Evolutionary conservation across 1,140 invertebrate species (phyloP).

Genomic region (Nixonia krombeini): DNA sequence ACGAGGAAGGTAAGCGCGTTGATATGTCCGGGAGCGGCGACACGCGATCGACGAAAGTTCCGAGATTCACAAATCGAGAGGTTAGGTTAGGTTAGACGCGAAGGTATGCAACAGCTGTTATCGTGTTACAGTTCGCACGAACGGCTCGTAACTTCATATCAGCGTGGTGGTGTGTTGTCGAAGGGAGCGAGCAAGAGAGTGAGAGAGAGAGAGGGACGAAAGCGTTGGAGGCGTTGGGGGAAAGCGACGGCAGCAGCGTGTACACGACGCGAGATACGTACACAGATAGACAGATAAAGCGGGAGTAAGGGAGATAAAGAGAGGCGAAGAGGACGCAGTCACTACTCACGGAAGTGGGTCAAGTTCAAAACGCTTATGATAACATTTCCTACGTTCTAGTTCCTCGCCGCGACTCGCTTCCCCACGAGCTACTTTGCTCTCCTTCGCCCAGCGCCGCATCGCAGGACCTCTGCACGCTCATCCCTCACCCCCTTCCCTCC

Average conservation of each 20-base stretch:
- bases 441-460: conserved; percentile 3
- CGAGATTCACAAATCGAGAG: conserved; percentile 58
- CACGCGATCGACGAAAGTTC: conserved; percentile 59
- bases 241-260: conserved; percentile 4
- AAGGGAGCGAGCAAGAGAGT: conserved; percentile 22
- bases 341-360: conserved; percentile 58
- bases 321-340: conserved; percentile 14
- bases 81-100: conserved; percentile 34
- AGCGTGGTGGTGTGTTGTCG: conserved; percentile 45
- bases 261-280: conserved; percentile 29
- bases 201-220: conserved; percentile 5
- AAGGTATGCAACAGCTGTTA: conserved; percentile 65
- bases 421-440: conserved; percentile 5
- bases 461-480: conserved; percentile 3
- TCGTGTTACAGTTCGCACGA: conserved; percentile 66
- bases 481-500: conserved; percentile 12
- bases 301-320: conserved; percentile 33
- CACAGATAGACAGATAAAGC: conserved; percentile 44
- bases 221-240: neutral
- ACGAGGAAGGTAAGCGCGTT: no score
- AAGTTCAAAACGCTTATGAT: conserved; percentile 68
- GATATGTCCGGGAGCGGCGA: no score
- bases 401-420: conserved; percentile 10
- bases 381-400: conserved; percentile 52
- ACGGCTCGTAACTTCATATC: conserved; percentile 65